phyloP scores from a whole-genome alignment of 2,888 invertebrate genomes.

The Orchesella flavescens region DNA sequence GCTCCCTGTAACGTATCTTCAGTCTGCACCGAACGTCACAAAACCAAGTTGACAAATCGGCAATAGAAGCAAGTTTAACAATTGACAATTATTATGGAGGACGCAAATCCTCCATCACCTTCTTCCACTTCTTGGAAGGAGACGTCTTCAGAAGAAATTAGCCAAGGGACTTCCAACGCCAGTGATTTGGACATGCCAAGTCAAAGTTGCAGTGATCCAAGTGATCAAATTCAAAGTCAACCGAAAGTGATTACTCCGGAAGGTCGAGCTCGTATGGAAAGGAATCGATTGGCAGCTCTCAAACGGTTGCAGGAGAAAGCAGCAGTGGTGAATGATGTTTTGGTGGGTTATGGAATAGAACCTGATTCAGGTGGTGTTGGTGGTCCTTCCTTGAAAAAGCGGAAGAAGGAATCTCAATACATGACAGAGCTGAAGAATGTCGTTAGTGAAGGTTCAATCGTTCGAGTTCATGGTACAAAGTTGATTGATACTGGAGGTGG shows the following conservation, averaged over 20 bases:
- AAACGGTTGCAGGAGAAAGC: conserved; percentile 56
- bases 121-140: too few species aligned
- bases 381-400: conserved; percentile 20
- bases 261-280: conserved; percentile 64
- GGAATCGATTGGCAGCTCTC: conserved; percentile 62
- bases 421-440: conserved; percentile 67
- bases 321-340: conserved; percentile 35
- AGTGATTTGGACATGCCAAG: too few species aligned
- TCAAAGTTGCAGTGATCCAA: too few species aligned
- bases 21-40: too few species aligned
- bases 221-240: background rate
- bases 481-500: conserved; percentile 88
- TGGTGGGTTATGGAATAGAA: conserved; percentile 44
- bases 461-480: conserved; percentile 74
- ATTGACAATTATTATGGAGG: too few species aligned
- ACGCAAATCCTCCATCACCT: too few species aligned
- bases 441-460: conserved; percentile 68
- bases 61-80: too few species aligned
- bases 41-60: too few species aligned
- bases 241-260: conserved; percentile 30
- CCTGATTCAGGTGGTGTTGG: background rate
- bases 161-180: too few species aligned
- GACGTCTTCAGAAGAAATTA: too few species aligned
- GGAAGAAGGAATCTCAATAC: conserved; percentile 54
- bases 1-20: too few species aligned